These are phyloP conservation scores for Psilanteris sp. DNA, from an alignment of 1,140 invertebrate species.

Conservation along the genomic window DNA sequence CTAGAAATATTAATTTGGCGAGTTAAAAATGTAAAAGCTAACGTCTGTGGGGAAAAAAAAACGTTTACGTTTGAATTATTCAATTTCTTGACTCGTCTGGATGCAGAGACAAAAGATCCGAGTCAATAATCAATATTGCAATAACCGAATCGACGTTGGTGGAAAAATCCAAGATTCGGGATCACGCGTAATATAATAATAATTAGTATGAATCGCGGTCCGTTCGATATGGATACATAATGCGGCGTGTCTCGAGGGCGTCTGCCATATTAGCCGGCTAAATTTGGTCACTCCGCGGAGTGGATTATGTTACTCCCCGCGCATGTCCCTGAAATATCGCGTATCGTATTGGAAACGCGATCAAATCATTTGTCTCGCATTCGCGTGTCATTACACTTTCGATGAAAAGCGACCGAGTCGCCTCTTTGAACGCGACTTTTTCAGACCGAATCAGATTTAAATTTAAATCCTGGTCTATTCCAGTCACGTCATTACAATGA, in stretches of 20 bases:
- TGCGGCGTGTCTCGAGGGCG: slow-evolving; percentile 47
- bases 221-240: slow-evolving; percentile 48
- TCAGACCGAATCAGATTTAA: neutral
- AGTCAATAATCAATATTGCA: slow-evolving; percentile 23
- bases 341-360: neutral
- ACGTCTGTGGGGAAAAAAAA: neutral
- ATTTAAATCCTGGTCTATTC: slow-evolving; percentile 1
- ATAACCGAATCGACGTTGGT: slow-evolving; percentile 6
- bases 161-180: slow-evolving; percentile 35
- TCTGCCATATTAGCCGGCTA: slow-evolving; percentile 53
- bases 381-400: slow-evolving; percentile 47
- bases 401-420: slow-evolving; percentile 1
- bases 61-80: too few relatives aligned
- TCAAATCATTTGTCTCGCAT: neutral
- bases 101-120: neutral
- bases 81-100: neutral
- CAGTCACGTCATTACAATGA: too few relatives aligned
- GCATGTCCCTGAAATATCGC: slow-evolving; percentile 49
- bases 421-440: neutral
- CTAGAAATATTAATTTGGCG: neutral
- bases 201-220: slow-evolving; percentile 40
- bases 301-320: slow-evolving; percentile 60
- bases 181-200: slow-evolving; percentile 37
- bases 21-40: neutral
- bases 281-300: slow-evolving; percentile 52